Conservation (phyloP, 2,113 vertebrate species). For the Eudyptes chrysolophus region DNA sequence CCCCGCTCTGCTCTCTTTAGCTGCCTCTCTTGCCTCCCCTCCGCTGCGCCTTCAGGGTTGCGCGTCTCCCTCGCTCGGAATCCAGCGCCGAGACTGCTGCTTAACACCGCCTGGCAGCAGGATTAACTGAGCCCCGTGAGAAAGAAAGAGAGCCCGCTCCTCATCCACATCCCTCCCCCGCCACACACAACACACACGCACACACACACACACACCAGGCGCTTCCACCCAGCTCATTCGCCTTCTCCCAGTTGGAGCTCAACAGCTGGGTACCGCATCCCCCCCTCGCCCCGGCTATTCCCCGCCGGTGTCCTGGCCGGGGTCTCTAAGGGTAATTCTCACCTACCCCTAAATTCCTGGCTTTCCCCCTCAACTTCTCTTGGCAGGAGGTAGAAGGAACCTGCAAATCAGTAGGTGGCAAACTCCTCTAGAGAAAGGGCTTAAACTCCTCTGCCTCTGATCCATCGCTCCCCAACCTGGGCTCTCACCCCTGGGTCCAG, state of each 20-base stretch:
- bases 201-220: constrained; percentile 7
- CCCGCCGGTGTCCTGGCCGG: neutral
- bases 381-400: neutral
- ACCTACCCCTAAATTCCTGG: neutral
- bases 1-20: constrained; percentile 68
- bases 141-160: constrained; percentile 71
- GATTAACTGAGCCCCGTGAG: constrained; percentile 77
- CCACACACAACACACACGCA: constrained; percentile 1
- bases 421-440: constrained; percentile 62
- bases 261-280: neutral
- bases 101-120: constrained; percentile 78
- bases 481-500: constrained; percentile 9
- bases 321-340: neutral
- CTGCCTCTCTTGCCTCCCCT: constrained; percentile 53
- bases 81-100: constrained; percentile 77
- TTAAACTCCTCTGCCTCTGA: neutral
- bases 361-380: neutral
- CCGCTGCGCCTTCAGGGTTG: constrained; percentile 45
- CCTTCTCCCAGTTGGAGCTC: neutral
- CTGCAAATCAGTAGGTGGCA: constrained; percentile 68
- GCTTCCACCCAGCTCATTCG: constrained; percentile 24
- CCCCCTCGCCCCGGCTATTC: neutral
- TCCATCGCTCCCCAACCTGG: neutral
- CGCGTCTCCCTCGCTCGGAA: constrained; percentile 65
- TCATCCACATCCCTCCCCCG: constrained; percentile 71